These are phyloP conservation scores for Asobara japonica DNA, from an alignment of 1,140 invertebrate genomes.

Conservation along the genomic window DNA sequence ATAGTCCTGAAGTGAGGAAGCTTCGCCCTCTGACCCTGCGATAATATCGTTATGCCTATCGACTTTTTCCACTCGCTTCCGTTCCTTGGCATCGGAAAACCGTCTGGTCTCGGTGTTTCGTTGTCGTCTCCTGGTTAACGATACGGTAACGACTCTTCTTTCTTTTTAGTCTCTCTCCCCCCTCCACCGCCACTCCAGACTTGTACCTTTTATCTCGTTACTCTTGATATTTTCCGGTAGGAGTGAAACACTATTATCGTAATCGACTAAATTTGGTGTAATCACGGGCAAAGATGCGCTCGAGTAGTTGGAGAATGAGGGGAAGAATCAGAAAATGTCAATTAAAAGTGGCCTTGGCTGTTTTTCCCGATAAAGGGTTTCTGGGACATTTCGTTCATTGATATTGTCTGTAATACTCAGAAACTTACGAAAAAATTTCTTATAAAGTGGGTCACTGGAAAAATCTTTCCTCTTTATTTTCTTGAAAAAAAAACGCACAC, in stretches of 20 bases:
- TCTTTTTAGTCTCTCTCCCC: background rate
- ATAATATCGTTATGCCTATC: slow-evolving; percentile 40
- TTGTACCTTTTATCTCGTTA: background rate
- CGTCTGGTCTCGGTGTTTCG: background rate
- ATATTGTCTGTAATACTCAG: no score
- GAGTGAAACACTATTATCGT: background rate
- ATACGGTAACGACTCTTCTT: slow-evolving; percentile 29
- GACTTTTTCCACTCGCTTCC: background rate
- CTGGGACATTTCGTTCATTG: no score
- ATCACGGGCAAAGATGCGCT: background rate
- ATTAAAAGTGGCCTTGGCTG: background rate
- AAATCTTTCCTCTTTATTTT: no score
- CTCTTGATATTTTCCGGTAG: background rate
- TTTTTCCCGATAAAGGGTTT: no score
- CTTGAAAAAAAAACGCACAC: no score
- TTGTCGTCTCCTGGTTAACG: slow-evolving; percentile 10
- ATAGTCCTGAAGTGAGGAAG: background rate
- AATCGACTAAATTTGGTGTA: slow-evolving; percentile 1
- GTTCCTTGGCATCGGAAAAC: slow-evolving; percentile 6
- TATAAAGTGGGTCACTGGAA: no score
- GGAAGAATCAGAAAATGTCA: background rate
- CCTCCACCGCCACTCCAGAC: background rate
- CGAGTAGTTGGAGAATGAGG: background rate
- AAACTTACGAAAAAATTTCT: no score
- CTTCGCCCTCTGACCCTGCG: slow-evolving; percentile 14